Evolutionary conservation across 2,888 invertebrate genomes (phyloP).

Genomic region (Phoronis australis): DNA sequence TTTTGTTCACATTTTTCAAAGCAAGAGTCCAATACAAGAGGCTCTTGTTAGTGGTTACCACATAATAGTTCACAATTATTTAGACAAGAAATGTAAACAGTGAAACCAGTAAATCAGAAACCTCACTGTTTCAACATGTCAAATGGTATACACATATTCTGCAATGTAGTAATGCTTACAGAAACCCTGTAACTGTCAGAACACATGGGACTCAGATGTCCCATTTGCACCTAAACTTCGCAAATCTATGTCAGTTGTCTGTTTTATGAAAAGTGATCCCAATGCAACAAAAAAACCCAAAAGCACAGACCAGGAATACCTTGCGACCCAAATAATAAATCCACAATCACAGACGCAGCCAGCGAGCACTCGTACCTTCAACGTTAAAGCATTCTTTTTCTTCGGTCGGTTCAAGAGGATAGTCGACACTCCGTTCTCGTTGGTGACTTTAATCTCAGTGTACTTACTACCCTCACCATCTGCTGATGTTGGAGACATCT

Average conservation of each 20-base stretch:
- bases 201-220: background rate
- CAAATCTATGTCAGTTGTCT: too few species aligned
- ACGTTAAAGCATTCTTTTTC: slow-evolving; percentile 74
- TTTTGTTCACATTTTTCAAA: too few species aligned
- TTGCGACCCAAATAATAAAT: too few species aligned
- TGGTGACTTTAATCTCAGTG: slow-evolving; percentile 26
- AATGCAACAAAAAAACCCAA: background rate
- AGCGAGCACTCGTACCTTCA: slow-evolving; percentile 52
- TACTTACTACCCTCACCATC: slow-evolving; percentile 28
- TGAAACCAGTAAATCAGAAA: too few species aligned
- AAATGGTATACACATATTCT: background rate
- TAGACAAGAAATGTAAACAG: too few species aligned
- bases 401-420: slow-evolving; percentile 67
- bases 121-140: too few species aligned
- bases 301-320: background rate
- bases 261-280: background rate
- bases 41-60: too few species aligned
- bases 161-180: background rate
- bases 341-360: too few species aligned
- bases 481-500: slow-evolving; percentile 11
- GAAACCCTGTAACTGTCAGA: background rate
- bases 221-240: too few species aligned
- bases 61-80: too few species aligned
- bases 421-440: slow-evolving; percentile 28
- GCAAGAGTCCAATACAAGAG: too few species aligned